phyloP scores from a whole-genome alignment of 2,888 invertebrate genomes.

The Temnothorax ravouxi region DNA sequence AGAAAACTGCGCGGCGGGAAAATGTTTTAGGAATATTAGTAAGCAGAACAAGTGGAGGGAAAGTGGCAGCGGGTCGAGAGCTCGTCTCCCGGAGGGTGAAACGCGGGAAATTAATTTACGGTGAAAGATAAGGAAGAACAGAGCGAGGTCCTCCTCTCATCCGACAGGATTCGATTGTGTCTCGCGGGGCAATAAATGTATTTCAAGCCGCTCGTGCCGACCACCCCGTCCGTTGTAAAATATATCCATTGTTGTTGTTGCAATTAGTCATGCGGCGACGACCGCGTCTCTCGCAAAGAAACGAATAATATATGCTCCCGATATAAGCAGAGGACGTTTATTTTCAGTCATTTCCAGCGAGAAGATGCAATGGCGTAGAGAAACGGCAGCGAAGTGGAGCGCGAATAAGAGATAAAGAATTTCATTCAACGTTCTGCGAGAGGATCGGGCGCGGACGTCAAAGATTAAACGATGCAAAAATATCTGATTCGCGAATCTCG shows the following conservation, averaged over 20 bases:
- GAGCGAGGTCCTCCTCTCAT: conserved; percentile 74
- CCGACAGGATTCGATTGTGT: conserved; percentile 84
- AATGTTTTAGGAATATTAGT: conserved; percentile 82
- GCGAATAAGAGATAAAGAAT: conserved; percentile 49
- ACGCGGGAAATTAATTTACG: conserved; percentile 84
- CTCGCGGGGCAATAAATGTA: conserved; percentile 82
- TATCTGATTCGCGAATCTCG: not conserved
- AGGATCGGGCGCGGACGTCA: conserved; percentile 10
- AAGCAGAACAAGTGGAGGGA: conserved; percentile 69
- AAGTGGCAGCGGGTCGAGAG: conserved; percentile 69
- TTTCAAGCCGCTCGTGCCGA: conserved; percentile 77
- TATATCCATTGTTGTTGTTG: conserved; percentile 84
- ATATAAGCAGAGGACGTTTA: conserved; percentile 80
- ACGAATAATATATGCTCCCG: conserved; percentile 81
- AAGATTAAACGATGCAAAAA: conserved; percentile 34
- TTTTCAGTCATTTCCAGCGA: conserved; percentile 77
- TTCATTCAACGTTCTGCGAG: conserved; percentile 40
- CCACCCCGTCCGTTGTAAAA: conserved; percentile 79
- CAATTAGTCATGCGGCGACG: conserved; percentile 85
- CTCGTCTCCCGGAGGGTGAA: conserved; percentile 68
- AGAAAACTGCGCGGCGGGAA: conserved; percentile 52
- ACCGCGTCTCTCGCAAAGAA: conserved; percentile 81
- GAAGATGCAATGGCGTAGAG: conserved; percentile 52
- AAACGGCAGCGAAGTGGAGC: conserved; percentile 30
- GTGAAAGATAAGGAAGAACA: conserved; percentile 85